These are phyloP conservation scores for Drosophila takahashii DNA, from an alignment of 1,140 invertebrate genomes.

Conservation along the genomic window DNA sequence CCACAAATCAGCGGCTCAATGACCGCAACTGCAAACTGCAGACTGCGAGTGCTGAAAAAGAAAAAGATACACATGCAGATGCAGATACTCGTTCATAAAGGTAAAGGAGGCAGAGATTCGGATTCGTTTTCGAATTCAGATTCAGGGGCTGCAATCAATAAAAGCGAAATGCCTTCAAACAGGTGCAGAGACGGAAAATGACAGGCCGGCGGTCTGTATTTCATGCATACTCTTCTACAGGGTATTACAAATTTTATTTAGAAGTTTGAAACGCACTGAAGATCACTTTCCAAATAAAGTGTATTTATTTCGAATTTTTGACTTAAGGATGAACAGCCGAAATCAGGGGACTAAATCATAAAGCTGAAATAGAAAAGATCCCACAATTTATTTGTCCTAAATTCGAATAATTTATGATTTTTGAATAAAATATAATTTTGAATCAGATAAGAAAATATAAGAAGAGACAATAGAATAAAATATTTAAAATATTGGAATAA, in stretches of 20 bases:
- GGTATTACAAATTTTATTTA: not conserved
- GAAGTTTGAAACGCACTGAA: not conserved
- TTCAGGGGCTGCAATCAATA: slow-evolving; percentile 71
- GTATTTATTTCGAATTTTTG: too few species aligned
- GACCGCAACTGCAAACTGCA: slow-evolving; percentile 59
- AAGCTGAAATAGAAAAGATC: too few species aligned
- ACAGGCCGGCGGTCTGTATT: slow-evolving; percentile 43
- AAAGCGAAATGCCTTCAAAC: slow-evolving; percentile 73
- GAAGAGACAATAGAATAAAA: too few species aligned
- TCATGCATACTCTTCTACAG: not conserved
- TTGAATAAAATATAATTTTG: too few species aligned
- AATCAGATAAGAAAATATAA: too few species aligned
- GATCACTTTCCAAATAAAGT: not conserved
- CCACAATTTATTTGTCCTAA: too few species aligned
- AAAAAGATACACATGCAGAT: slow-evolving; percentile 40
- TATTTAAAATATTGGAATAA: too few species aligned
- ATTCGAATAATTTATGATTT: too few species aligned
- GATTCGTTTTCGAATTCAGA: slow-evolving; percentile 36
- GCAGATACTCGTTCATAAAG: slow-evolving; percentile 17
- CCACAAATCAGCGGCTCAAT: slow-evolving; percentile 80
- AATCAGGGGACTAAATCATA: too few species aligned
- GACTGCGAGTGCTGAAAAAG: slow-evolving; percentile 25
- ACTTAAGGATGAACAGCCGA: too few species aligned
- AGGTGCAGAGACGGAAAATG: slow-evolving; percentile 72
- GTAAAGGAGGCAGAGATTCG: slow-evolving; percentile 32